Percentiles rank a stretch among this genome's conserved stretches.
Conservation (phyloP, 2,888 invertebrate genomes). For the Eudasyphora cyanicolor region DNA sequence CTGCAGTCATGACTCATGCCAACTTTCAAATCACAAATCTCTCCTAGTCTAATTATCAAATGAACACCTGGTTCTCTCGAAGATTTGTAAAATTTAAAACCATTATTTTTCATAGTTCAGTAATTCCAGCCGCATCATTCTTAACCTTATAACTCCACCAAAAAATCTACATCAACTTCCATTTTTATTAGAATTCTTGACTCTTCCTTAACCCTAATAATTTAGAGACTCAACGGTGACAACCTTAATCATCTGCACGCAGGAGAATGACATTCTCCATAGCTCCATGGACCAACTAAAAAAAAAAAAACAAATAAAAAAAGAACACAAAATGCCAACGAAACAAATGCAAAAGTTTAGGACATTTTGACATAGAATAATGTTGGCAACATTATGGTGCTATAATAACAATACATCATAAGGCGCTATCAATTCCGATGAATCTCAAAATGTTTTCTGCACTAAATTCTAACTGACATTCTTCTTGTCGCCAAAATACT, state of each 20-base stretch:
- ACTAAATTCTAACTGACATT: conserved; percentile 62
- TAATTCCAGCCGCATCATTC: no score
- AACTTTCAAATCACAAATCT: no score
- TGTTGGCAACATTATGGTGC: conserved; percentile 64
- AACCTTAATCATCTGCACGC: neutral
- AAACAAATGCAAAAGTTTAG: conserved; percentile 54
- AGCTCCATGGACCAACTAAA: no score
- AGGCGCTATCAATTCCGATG: conserved; percentile 56
- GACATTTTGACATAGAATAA: conserved; percentile 63
- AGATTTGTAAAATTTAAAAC: no score
- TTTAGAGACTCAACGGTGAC: neutral
- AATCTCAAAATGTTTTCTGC: conserved; percentile 60
- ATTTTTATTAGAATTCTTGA: conserved; percentile 6
- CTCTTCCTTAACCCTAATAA: neutral
- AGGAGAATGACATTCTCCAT: neutral
- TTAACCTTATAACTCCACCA: no score
- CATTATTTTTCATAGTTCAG: no score
- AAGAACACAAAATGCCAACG: neutral
- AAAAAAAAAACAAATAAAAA: no score
- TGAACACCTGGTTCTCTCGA: no score
- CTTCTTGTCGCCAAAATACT: neutral
- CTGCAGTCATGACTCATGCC: no score
- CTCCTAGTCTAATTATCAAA: no score
- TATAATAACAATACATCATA: conserved; percentile 64
- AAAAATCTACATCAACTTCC: conserved; percentile 4